phyloP scores from a whole-genome alignment of 2,113 vertebrate species.

The Dascyllus trimaculatus region DNA sequence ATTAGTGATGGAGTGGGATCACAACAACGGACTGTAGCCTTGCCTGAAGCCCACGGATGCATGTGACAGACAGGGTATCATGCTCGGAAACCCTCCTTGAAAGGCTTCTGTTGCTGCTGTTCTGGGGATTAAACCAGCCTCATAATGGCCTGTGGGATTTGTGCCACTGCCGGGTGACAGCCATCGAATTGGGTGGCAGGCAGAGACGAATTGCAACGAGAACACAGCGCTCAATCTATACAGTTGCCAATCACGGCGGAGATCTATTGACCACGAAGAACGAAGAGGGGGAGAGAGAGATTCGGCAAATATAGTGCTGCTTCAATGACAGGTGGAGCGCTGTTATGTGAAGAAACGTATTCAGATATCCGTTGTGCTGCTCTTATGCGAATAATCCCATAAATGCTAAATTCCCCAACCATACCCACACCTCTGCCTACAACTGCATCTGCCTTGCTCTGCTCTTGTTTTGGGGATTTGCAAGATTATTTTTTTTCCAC shows the following conservation, averaged over 20 bases:
- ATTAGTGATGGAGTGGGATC: constrained; percentile 72
- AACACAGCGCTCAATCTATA: constrained; percentile 70
- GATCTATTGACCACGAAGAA: constrained; percentile 67
- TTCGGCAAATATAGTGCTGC: constrained; percentile 52
- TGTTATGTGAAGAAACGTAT: constrained; percentile 14
- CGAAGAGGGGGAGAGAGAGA: constrained; percentile 24
- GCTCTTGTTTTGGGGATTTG: constrained; percentile 81
- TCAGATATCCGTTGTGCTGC: background rate
- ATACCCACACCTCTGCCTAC: constrained; percentile 60
- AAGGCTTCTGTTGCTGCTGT: constrained; percentile 72
- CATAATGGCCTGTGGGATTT: constrained; percentile 83
- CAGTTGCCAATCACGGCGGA: constrained; percentile 73
- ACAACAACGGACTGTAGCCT: constrained; percentile 60
- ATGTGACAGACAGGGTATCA: constrained; percentile 80
- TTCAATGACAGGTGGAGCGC: constrained; percentile 55
- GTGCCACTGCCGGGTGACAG: constrained; percentile 76
- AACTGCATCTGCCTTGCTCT: constrained; percentile 63
- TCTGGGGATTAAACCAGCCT: constrained; percentile 79
- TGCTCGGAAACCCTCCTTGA: constrained; percentile 73
- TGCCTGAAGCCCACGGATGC: constrained; percentile 58
- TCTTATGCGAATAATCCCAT: constrained; percentile 67
- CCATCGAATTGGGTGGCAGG: constrained; percentile 77
- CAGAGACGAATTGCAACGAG: constrained; percentile 69
- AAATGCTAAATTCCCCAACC: constrained; percentile 64
- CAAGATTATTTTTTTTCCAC: constrained; percentile 79